Conservation (phyloP, 2,888 invertebrate genomes). For the Drosophila siamana region DNA sequence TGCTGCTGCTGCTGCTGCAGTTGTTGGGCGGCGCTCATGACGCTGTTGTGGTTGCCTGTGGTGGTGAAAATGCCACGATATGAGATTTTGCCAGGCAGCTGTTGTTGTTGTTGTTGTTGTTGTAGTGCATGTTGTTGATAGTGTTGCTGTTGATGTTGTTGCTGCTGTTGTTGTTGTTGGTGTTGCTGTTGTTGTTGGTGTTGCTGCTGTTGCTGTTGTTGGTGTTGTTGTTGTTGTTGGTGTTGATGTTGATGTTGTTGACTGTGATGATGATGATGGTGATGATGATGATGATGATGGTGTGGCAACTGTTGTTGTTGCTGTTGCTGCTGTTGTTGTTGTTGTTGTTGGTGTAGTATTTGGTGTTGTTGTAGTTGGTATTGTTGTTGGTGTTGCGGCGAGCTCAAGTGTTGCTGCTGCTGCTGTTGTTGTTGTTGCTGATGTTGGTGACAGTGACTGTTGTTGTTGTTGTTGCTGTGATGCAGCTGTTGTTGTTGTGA, state of each 20-base stretch:
- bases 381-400: slow-evolving; percentile 81
- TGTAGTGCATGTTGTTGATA: slow-evolving; percentile 81
- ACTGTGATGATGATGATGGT: slow-evolving; percentile 66
- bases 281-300: slow-evolving; percentile 53
- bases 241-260: slow-evolving; percentile 70
- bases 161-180: slow-evolving; percentile 83
- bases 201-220: slow-evolving; percentile 76
- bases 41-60: slow-evolving; percentile 86
- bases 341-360: slow-evolving; percentile 83
- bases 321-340: slow-evolving; percentile 74
- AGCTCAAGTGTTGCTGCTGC: slow-evolving; percentile 75
- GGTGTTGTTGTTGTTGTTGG: slow-evolving; percentile 77
- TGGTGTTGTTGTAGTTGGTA: slow-evolving; percentile 84
- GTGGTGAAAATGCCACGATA: slow-evolving; percentile 91
- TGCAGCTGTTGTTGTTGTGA: slow-evolving; percentile 78
- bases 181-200: slow-evolving; percentile 78
- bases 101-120: slow-evolving; percentile 78
- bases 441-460: slow-evolving; percentile 71
- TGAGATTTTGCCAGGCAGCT: slow-evolving; percentile 86
- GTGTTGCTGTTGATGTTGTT: slow-evolving; percentile 76
- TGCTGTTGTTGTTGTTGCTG: slow-evolving; percentile 67
- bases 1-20: slow-evolving; percentile 71
- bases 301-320: slow-evolving; percentile 70
- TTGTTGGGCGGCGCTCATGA: slow-evolving; percentile 69
- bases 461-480: slow-evolving; percentile 75